Evolutionary conservation across 2,113 vertebrate species (phyloP), one percentile per base, ranked within the genome.

Genomic region (Tringa solitaria): DNA sequence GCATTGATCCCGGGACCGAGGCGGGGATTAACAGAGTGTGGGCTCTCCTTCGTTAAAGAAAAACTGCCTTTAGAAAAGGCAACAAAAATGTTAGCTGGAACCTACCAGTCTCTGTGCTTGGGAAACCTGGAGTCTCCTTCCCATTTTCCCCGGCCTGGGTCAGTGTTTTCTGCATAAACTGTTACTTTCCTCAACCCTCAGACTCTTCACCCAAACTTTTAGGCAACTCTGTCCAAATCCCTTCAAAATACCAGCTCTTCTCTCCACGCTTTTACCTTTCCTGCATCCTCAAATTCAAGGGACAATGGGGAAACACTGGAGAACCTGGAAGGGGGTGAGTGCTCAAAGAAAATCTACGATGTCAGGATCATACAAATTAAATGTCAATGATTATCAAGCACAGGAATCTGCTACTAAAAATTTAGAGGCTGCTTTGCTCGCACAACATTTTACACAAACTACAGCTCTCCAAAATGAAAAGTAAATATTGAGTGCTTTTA

Each of bases 81-180:
- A 87, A 18, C 20, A 67, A 16, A 59, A 48, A 27, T 1, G 4
- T 60, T 43, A 32, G 37, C 4, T 37, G 33, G 28, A 57, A 45
- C 27, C 46, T 11, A 59, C 19, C 4, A 1, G 19, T 2, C 20
- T 35, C 2, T 0, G 16, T 4, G 45, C n/a, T 87, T 0, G 0
- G 2, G 13, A 20, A 46, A 73, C 4, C 4, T 19, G 10, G 18
- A 32, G 28, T 15, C 63, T 32, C 41, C 63, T 65, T 21, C n/a
- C 41, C 53, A 19, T 61, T 22, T 50, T 61, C 30, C 73, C 14
- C 32, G 48, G 8, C 16, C 65, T 20, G 4, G 35, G 78, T 33
- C 2, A 6, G 14, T 6, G 41, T 43, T 48, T 74, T 50, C 69
- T 54, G 27, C 0, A 26, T 3, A n/a, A 78, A 50, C 7, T 22